phyloP scores from a whole-genome alignment of 2,797 vertebrate species.

The Acestrorhynchus altus region DNA sequence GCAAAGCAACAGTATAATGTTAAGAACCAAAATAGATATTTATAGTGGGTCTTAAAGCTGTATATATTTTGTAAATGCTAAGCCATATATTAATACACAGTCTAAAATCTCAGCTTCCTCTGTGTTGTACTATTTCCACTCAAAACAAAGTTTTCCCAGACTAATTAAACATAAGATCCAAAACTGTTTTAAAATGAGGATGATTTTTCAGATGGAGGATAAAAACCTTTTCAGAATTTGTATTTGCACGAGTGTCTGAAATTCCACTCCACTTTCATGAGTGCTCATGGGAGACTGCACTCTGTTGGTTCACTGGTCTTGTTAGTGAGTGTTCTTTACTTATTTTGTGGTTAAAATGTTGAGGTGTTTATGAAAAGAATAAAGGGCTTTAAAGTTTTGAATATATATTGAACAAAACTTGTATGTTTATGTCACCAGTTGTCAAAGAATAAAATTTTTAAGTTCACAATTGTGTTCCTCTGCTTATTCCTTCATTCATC shows the following conservation, averaged over 20 bases:
- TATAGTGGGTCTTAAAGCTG: conserved; percentile 60
- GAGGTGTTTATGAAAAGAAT: conserved; percentile 57
- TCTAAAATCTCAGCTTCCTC: conserved; percentile 33
- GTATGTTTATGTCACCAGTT: conserved; percentile 57
- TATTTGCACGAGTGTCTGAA: conserved; percentile 52
- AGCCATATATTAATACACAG: conserved; percentile 49
- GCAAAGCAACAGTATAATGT: no score
- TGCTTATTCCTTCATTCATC: not conserved
- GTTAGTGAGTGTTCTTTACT: conserved; percentile 55
- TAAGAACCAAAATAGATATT: no score
- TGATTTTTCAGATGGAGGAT: conserved; percentile 30
- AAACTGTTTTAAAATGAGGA: no score
- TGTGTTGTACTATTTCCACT: conserved; percentile 4
- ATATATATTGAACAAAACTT: conserved; percentile 61
- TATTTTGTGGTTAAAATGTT: conserved; percentile 66
- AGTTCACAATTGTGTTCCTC: conserved; percentile 44
- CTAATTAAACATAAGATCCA: no score
- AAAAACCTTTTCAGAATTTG: conserved; percentile 9
- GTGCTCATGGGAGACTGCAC: conserved; percentile 46
- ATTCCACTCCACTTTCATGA: conserved; percentile 58
- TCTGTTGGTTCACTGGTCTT: conserved; percentile 46
- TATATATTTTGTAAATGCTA: conserved; percentile 61
- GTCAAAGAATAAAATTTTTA: conserved; percentile 66
- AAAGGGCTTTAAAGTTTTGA: conserved; percentile 70
- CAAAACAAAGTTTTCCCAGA: conserved; percentile 8